phyloP scores from a whole-genome alignment of 2,888 invertebrate genomes.

The Apeira syringaria region DNA sequence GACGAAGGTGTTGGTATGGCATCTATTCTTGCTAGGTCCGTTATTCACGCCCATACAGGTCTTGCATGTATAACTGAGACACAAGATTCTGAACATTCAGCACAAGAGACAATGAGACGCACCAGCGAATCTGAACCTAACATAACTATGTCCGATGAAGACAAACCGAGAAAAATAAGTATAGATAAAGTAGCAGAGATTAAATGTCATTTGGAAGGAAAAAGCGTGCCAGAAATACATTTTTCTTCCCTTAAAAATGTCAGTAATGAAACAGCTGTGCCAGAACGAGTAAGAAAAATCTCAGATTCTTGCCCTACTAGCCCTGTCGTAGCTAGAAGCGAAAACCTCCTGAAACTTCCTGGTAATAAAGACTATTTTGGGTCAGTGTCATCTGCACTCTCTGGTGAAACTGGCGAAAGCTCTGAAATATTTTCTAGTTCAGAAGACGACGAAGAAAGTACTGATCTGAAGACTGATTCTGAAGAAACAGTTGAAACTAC shows the following conservation, averaged over 20 bases:
- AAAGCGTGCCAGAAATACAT: constrained; percentile 57
- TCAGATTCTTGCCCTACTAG: constrained; percentile 76
- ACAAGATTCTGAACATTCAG: constrained; percentile 75
- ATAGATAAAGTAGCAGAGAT: constrained; percentile 25
- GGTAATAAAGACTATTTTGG: constrained; percentile 63
- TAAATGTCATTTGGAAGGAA: constrained; percentile 30
- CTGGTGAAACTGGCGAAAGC: constrained; percentile 73
- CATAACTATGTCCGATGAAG: constrained; percentile 55
- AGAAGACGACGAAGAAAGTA: constrained; percentile 75
- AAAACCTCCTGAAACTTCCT: constrained; percentile 66
- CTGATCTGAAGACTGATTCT: constrained; percentile 72
- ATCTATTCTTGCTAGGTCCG: constrained; percentile 86
- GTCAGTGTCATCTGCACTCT: constrained; percentile 70
- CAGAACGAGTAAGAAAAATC: constrained; percentile 49
- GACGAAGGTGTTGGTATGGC: constrained; percentile 86
- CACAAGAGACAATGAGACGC: constrained; percentile 55
- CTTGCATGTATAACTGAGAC: constrained; percentile 83
- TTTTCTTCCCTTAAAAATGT: constrained; percentile 68
- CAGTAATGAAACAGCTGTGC: constrained; percentile 42
- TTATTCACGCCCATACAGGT: constrained; percentile 84
- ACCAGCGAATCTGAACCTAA: constrained; percentile 72
- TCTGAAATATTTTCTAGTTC: constrained; percentile 66
- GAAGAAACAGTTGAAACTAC: constrained; percentile 79
- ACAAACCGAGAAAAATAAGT: constrained; percentile 31
- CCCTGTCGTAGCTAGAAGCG: constrained; percentile 60